These are phyloP conservation scores for Platysternon megacephalum DNA, from an alignment of 2,113 vertebrate genomes.

Conservation along the genomic window DNA sequence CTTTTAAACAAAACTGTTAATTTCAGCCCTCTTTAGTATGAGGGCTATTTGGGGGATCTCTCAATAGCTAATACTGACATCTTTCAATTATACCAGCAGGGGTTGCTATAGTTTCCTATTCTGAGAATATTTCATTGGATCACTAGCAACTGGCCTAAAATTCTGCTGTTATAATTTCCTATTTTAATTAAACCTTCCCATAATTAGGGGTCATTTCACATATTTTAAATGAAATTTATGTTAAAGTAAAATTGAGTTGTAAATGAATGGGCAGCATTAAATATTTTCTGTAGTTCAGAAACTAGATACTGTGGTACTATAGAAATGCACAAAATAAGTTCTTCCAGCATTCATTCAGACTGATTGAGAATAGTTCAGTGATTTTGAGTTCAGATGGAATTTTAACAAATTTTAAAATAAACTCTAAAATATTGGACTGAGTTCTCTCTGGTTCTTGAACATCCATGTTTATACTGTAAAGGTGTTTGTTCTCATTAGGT, in stretches of 20 bases:
- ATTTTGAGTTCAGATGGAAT: neutral
- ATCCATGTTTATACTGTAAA: constrained; percentile 74
- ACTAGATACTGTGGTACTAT: neutral
- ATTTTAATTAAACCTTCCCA: neutral
- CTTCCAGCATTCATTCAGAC: neutral
- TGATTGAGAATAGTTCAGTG: neutral
- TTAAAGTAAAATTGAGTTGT: neutral
- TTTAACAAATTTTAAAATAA: constrained; percentile 24
- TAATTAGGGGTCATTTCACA: neutral
- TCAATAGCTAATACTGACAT: fast-evolving
- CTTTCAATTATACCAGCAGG: neutral
- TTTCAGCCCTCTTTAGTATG: neutral
- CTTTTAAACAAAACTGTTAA: neutral
- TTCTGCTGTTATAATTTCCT: neutral
- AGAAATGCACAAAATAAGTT: neutral
- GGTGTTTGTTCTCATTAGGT: constrained; percentile 80
- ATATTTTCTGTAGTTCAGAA: neutral
- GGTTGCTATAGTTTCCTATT: neutral
- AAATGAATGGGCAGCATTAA: neutral
- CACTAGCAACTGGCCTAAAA: neutral
- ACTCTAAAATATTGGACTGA: neutral
- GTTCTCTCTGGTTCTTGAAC: constrained; percentile 62
- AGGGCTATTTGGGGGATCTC: neutral
- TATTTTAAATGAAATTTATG: neutral
- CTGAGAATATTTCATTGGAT: neutral